Evolutionary conservation across 2,113 vertebrate species (phyloP), one percentile per base, ranked within the genome.

Genomic region (Origma solitaria): DNA sequence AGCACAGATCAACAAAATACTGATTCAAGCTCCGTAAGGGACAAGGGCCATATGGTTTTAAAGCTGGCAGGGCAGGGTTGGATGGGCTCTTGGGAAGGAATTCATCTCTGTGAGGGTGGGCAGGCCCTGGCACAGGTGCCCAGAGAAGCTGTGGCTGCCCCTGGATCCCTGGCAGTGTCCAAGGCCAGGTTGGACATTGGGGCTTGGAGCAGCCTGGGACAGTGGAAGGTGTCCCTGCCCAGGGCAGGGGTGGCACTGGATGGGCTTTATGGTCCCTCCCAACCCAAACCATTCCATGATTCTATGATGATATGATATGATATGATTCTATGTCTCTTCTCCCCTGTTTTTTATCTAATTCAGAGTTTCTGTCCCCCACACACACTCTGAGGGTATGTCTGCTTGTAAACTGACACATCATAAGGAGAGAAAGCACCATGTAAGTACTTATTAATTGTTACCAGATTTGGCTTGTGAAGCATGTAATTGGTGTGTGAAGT

Each of bases 111-210:
- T 2, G 45, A 86, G 71, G 21, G 31, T 50, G 53, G 13, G 1
- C 2, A 76, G 21, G 37, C 31, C 25, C 51, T 66, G 60, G 51
- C 60, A 25, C 35, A 35, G 61, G 3, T 62, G 27, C 27, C 14
- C 37, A 66, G 60, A 35, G 71, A 21, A 76, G 51, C 30, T 76
- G 61, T 18, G 71, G 69, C 58, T 75, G 42, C 19, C 28, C 22
- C 57, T 57, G 64, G 28, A 54, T 45, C 57, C 40, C 82, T 56
- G 70, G 15, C 0, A 84, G 50, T 73, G 50, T 20, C 58, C 50
- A 11, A 62, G 22, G 49, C 17, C 38, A n/a, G 69, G 28, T 0
- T 73, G 50, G 40, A 54, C 0, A 49, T 6, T 47, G 0, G 42
- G 12, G 30, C 50, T 65, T n/a, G 60, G 50, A 73, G n/a, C 58